A percentile compares a stretch with the other conserved stretches of the same genome.
phyloP scores from a whole-genome alignment of 2,797 vertebrate genomes.

The Paguma larvata region DNA sequence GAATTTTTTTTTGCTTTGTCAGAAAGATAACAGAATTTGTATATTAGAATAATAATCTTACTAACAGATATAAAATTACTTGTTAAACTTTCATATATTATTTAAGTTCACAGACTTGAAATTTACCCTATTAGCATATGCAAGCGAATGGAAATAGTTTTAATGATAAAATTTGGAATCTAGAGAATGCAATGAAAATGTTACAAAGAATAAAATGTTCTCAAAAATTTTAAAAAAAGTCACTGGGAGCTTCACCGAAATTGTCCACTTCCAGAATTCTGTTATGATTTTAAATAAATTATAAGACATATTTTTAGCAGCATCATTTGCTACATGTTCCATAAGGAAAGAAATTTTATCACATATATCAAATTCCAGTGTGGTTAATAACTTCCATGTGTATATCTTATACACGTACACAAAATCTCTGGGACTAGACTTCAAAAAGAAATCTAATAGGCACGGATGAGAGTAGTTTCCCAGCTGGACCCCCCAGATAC shows the following conservation, averaged over 20 bases:
- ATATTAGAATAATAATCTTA: not conserved
- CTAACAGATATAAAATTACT: not conserved
- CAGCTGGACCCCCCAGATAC: not conserved
- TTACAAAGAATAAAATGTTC: not conserved
- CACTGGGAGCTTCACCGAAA: not conserved
- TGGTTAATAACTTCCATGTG: not conserved
- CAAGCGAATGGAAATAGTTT: not conserved
- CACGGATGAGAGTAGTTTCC: not conserved
- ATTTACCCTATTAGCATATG: not conserved
- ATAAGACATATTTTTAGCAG: not conserved
- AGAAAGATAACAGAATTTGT: not conserved
- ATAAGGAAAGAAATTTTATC: not conserved
- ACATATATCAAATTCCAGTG: not conserved
- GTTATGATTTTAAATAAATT: not conserved
- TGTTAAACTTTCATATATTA: conserved; percentile 2
- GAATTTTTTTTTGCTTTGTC: not conserved
- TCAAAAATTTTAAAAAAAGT: not conserved
- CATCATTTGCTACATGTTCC: not conserved
- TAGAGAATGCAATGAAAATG: not conserved
- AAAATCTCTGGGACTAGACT: not conserved
- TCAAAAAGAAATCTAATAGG: not conserved
- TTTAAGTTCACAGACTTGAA: not conserved
- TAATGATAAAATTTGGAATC: not conserved
- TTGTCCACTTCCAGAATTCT: not conserved
- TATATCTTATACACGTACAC: not conserved